Base-by-base conservation (phyloP, 1,140 invertebrate species). In the Meloidogyne exigua region DNA sequence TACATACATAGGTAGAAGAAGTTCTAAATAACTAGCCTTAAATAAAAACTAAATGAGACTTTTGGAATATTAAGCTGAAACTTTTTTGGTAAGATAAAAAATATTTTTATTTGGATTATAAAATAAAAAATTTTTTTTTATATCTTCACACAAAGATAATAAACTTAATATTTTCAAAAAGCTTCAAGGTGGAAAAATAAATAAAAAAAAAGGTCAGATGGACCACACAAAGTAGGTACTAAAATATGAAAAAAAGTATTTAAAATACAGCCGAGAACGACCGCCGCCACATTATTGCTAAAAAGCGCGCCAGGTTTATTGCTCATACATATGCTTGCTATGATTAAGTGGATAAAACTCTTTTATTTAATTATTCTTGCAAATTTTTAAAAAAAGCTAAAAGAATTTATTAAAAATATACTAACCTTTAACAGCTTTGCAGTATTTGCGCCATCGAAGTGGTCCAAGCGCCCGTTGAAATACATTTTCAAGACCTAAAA, bases 401-500 rank as follows among this genome's bases (percentile, higher is more conserved):
- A 57, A 1, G 7, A 57, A 57, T n/a, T n/a, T 57, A 57, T n/a
- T n/a, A 3, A 57, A 57, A 57, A 57, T 32, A 28, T 39, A 75
- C 71, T 28, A 13, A 77, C 76, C 72, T 76, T 77, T 76, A 63
- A 78, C 42, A 39, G 76, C 36, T 78, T 68, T 64, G 76, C 69
- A 25, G 32, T 77, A 77, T 66, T 77, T 68, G 10, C 68, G 42
- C 71, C 73, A 78, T 36, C 62, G 73, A 42, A 57, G n/a, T 12
- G 75, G 32, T 13, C 76, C 76, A 32, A 68, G 42, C 21, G 73
- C 73, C 18, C 73, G 74, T 76, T 68, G 62, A 26, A 49, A 57
- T 15, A 77, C 76, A 77, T 78, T 66, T 65, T 78, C 76, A 7
- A 78, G 66, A 49, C 76, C 76, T 78, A 25, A 78, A 78, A 36